Base-by-base conservation (phyloP, 1,140 invertebrate species). In the Cryptotermes secundus region DNA sequence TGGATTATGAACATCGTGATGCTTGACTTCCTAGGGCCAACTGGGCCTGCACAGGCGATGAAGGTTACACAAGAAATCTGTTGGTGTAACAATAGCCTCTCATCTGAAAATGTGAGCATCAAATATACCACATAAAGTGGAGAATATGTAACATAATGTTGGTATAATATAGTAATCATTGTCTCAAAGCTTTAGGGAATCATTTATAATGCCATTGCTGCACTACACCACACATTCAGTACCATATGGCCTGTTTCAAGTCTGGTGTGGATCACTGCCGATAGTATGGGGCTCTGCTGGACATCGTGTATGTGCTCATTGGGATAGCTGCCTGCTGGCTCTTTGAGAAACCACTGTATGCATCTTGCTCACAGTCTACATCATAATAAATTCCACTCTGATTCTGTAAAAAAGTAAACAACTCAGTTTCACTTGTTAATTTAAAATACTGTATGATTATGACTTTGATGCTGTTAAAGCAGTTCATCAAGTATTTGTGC, bases 331-430 rank as follows among this genome's bases (percentile, higher is more conserved):
- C 90, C 88, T 87, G 87, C 35, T 86, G 86, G 42, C 82, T 85
- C 84, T 87, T 88, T 24, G 84, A 86, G 31, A 36, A 79, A 49
- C 49, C 59, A 26, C 87, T 85, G 92, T 89, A 86, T 91, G 89
- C 86, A 91, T 88, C 89, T 86, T 94, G 93, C 87, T 96, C 95
- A 87, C 96, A 96, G 85, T 97, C 95, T 34, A 96, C 95, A 87
- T 97, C 96, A 87, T 96, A 96, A 89, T 97, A 97, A 86, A 97
- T 96, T 81, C 95, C 95, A 87, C 94, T 96, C 91, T 96, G 95
- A 89, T 96, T 96, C 95, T 92, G 87, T 81, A 89, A 90, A 86
- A 83, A 79, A 49, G 12, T 36, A 72, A 72, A 72, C 26, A 72
- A 3, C 31, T 38, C 4, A 59, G 24, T 7, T 59, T 59, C n/a